Base-by-base conservation (phyloP, 2,888 invertebrate genomes). In the Melipona bicolor region DNA sequence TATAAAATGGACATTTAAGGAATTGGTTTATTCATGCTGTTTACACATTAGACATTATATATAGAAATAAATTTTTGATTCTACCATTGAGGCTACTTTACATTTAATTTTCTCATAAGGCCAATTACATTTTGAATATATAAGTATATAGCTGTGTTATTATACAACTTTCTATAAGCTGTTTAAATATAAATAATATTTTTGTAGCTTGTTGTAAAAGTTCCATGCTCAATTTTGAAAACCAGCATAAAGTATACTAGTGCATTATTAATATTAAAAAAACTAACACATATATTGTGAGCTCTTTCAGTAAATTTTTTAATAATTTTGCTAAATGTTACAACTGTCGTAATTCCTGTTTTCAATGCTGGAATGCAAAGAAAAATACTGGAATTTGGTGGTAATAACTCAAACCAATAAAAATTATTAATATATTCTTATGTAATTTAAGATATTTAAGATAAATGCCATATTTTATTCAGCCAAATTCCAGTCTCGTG, bases 401-500 rank as follows among this genome's bases (percentile, higher is more conserved):
- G 74, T 49, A 70, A 54, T 2, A 71, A 82, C 50, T 52, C 17
- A 65, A 52, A 73, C 17, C 15, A 21, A 75, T 27, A 59, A 61
- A 62, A 68, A 54, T 64, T 73, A 50, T 79, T 13, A 67, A 54
- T 52, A 27, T 36, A 64, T 73, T 65, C 32, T 19, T 43, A 32
- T 71, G 15, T 64, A 78, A 72, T 67, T 65, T 24, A 52, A 68
- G 36, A 68, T 36, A 27, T n/a, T 56, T 71, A 13, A 56, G 32
- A 62, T 50, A 64, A 64, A 27, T 65, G 61, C 13, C 77, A 50
- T 65, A 68, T n/a, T 65, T 56, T 54, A 68, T 49, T 79, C 64
- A 76, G 81, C 92, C 93, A 94, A 93, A 93, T 91, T 93, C 92
- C 93, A 94, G 92, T 92, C 92, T 92, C 94, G 94, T 94, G 94